Evolutionary conservation across 2,888 invertebrate genomes (phyloP).

Genomic region (Lissonota sp.): DNA sequence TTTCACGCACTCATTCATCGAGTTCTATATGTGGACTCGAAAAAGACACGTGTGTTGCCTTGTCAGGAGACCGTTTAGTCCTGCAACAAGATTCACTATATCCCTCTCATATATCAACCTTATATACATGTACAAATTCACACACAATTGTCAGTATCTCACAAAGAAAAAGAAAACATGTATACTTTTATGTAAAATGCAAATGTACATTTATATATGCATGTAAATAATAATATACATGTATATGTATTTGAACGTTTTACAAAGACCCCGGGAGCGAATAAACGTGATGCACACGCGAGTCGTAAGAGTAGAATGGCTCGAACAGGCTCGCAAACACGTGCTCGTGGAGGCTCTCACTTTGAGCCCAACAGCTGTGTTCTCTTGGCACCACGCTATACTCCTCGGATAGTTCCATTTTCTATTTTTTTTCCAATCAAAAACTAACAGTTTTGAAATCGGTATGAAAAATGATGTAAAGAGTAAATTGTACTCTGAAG

Average conservation of each 20-base stretch:
- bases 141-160: slow-evolving; percentile 20
- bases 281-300: too few species aligned
- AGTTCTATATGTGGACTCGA: background rate
- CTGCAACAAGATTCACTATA: slow-evolving; percentile 70
- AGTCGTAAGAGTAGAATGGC: too few species aligned
- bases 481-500: too few species aligned
- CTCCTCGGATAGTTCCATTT: too few species aligned
- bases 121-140: slow-evolving; percentile 23
- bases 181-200: background rate
- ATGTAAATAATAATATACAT: background rate
- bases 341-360: too few species aligned
- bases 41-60: slow-evolving; percentile 38
- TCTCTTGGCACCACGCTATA: too few species aligned
- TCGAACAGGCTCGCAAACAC: too few species aligned
- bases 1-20: background rate
- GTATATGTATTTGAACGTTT: background rate
- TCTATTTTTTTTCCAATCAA: too few species aligned
- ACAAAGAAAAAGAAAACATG: slow-evolving; percentile 7
- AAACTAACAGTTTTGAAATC: too few species aligned
- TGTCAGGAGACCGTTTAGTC: slow-evolving; percentile 71
- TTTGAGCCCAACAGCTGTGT: too few species aligned
- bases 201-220: background rate
- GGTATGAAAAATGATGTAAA: too few species aligned
- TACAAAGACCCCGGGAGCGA: too few species aligned
- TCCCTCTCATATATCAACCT: slow-evolving; percentile 64